These are phyloP conservation scores for Ataeniobius toweri DNA, from an alignment of 2,797 vertebrate species.

Conservation along the genomic window DNA sequence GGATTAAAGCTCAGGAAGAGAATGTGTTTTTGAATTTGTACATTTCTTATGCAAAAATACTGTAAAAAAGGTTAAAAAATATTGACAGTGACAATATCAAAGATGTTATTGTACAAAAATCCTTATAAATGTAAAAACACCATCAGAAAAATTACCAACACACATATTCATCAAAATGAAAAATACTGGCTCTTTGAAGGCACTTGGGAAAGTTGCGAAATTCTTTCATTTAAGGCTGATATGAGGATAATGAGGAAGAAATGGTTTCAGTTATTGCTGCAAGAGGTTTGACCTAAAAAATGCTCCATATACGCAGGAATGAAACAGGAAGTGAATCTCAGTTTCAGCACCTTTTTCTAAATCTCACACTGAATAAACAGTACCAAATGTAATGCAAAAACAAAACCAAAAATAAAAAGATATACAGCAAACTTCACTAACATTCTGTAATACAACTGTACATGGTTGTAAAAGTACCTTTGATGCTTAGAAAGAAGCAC, in stretches of 20 bases:
- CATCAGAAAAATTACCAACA: constrained; percentile 35
- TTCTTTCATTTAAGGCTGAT: constrained; percentile 19
- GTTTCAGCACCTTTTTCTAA: constrained; percentile 20
- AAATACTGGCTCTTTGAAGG: constrained; percentile 72
- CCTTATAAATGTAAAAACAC: constrained; percentile 38
- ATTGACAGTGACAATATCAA: constrained; percentile 58
- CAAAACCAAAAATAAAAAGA: not conserved
- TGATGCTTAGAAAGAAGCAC: constrained; percentile 32
- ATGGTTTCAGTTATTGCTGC: constrained; percentile 4
- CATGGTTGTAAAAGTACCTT: constrained; percentile 37
- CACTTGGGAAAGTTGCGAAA: constrained; percentile 47
- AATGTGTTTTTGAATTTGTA: constrained; percentile 49
- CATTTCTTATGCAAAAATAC: constrained; percentile 78
- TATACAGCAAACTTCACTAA: not conserved
- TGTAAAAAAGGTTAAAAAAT: constrained; percentile 68
- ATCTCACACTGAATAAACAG: constrained; percentile 29
- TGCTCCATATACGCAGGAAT: not conserved
- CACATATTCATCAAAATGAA: constrained; percentile 22
- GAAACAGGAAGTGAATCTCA: constrained; percentile 3
- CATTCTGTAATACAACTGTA: constrained; percentile 9
- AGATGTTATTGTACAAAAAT: constrained; percentile 48
- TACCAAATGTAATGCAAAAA: constrained; percentile 39
- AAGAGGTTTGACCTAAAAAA: constrained; percentile 3
- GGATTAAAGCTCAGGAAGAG: not conserved
- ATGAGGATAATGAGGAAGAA: not conserved